Base-by-base conservation (phyloP, 2,797 vertebrate genomes). In the Antrozous pallidus region DNA sequence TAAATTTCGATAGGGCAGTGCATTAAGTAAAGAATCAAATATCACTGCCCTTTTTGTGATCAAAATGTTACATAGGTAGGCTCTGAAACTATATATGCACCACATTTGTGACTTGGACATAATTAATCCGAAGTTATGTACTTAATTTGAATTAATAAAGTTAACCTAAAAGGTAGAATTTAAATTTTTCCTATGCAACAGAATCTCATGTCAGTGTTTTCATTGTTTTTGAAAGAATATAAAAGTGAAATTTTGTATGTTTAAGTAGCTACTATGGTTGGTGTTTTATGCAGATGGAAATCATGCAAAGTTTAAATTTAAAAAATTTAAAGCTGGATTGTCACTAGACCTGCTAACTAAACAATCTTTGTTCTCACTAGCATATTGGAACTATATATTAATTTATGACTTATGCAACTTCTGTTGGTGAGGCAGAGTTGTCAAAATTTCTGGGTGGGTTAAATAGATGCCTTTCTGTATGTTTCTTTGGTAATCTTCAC, bases 81-180 rank as follows among this genome's bases (percentile, higher is more conserved):
- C 63, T 89, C 14, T 54, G 88, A 56, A 88, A 20, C 58, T 38
- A 16, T 88, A 7, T 83, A 40, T 86, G 61, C 82, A 26, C 51
- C 70, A 47, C 38, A 31, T 18, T 80, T 93, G 69, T 92, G 47
- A 91, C 22, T 79, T 95, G 85, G 54, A 54, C 49, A 26, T 83
- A 87, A 24, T 83, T 89, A 83, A 94, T 84, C 18, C 77, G 54
- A 85, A 92, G 79, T 86, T 89, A 84, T 42, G 11, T 78, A 40
- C 54, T 83, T 73, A 54, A 38, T 91, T 87, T 94, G 77, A 95
- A 92, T 92, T 94, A 81, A 92, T 93, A 75, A 93, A 95, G 93
- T 96, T 94, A 96, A 42, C 26, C 24, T 8, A 93, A 95, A 94
- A 71, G 73, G 22, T 91, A 92, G 83, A 70, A 54, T 88, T 71